Evolutionary conservation across 2,888 invertebrate genomes (phyloP).

Genomic region (Acleris laterana): DNA sequence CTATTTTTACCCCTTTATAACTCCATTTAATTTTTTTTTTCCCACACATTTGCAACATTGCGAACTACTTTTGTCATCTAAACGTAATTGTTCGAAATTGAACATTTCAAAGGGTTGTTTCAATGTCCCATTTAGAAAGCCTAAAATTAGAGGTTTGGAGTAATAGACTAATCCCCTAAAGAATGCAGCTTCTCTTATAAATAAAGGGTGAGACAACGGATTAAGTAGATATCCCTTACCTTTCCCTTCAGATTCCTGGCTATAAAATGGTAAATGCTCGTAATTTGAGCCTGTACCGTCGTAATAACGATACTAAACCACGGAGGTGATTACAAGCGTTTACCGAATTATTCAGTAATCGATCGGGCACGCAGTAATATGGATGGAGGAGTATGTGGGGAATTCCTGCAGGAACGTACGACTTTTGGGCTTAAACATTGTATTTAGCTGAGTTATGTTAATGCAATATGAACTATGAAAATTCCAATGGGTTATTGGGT

Average conservation of each 20-base stretch:
- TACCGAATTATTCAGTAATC: constrained; percentile 80
- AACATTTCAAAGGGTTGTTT: neutral
- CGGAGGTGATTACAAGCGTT: constrained; percentile 78
- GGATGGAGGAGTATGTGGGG: constrained; percentile 58
- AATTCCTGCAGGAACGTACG: constrained; percentile 52
- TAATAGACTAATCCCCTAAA: constrained; percentile 11
- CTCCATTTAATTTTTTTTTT: neutral
- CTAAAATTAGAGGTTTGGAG: constrained; percentile 10
- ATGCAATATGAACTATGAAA: constrained; percentile 51
- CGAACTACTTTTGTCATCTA: neutral
- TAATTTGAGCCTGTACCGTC: constrained; percentile 60
- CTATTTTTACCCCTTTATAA: neutral
- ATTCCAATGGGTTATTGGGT: constrained; percentile 50
- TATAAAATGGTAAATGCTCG: constrained; percentile 48
- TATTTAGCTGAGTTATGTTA: constrained; percentile 50
- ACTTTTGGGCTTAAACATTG: constrained; percentile 47
- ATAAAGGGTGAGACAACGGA: constrained; percentile 24
- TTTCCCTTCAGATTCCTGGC: constrained; percentile 40
- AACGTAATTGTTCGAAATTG: neutral
- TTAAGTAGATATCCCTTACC: constrained; percentile 37
- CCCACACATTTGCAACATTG: neutral
- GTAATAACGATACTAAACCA: constrained; percentile 73
- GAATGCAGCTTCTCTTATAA: constrained; percentile 17
- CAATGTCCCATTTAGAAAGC: neutral
- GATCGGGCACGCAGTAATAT: constrained; percentile 60